Evolutionary conservation across 1,140 invertebrate species (phyloP).

Genomic region (Tenebrio molitor): DNA sequence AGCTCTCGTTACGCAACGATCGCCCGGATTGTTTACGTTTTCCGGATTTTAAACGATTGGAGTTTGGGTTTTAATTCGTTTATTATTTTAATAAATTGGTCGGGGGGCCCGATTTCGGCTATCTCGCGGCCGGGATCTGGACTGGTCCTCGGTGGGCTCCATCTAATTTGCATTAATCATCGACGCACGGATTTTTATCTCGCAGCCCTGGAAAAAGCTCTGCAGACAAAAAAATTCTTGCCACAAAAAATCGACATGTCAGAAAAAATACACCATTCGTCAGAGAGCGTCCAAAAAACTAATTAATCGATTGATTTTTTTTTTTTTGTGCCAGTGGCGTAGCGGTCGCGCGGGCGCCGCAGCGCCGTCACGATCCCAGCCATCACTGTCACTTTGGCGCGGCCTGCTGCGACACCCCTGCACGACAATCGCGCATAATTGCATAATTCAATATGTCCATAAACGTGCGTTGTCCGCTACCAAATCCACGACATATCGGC

Average conservation of each 20-base stretch:
- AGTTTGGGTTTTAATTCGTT: background rate
- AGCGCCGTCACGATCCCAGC: too few relatives aligned
- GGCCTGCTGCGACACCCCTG: constrained; percentile 7
- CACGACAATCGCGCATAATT: constrained; percentile 35
- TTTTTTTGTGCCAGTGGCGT: too few relatives aligned
- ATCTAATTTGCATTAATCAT: constrained; percentile 33
- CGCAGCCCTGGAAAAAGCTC: too few relatives aligned
- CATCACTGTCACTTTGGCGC: constrained; percentile 31
- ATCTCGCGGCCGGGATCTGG: background rate
- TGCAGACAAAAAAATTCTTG: too few relatives aligned
- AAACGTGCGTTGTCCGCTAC: background rate
- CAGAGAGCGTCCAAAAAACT: too few relatives aligned
- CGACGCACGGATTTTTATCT: too few relatives aligned
- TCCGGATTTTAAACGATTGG: background rate
- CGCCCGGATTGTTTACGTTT: background rate
- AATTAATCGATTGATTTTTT: too few relatives aligned
- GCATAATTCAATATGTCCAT: constrained; percentile 2
- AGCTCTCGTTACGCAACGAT: background rate
- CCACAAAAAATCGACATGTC: too few relatives aligned
- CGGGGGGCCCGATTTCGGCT: background rate
- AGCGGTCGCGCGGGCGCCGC: too few relatives aligned
- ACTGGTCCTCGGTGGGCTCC: background rate
- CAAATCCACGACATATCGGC: background rate
- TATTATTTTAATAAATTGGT: constrained; percentile 22
- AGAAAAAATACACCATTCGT: too few relatives aligned